phyloP scores from a whole-genome alignment of 2,113 vertebrate species.

The Microcebus jonahi region DNA sequence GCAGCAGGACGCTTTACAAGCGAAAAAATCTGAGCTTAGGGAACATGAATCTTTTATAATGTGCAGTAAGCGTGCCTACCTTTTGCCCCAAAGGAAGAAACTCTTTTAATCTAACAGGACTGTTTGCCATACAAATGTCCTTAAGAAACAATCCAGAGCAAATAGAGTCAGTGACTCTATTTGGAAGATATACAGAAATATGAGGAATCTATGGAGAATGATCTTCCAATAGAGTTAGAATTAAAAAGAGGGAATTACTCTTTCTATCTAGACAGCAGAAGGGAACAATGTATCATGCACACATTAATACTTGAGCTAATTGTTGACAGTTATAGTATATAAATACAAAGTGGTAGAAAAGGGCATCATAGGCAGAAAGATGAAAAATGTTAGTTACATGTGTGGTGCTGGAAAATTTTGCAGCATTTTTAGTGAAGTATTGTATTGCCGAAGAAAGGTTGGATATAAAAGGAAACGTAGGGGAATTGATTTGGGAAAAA shows the following conservation, averaged over 20 bases:
- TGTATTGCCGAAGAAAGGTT: not conserved
- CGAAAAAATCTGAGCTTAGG: not conserved
- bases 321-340: not conserved
- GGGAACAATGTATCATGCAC: not conserved
- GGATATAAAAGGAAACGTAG: not conserved
- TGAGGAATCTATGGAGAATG: not conserved
- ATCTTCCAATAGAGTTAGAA: not conserved
- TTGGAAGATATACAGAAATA: not conserved
- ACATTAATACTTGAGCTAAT: not conserved
- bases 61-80: not conserved
- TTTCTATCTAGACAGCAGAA: not conserved
- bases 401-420: not conserved
- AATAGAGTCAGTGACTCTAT: not conserved
- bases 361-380: not conserved
- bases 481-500: not conserved
- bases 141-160: not conserved
- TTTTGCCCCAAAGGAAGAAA: not conserved
- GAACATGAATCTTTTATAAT: not conserved
- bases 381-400: not conserved
- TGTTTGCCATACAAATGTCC: not conserved
- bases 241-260: not conserved
- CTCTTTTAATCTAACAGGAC: not conserved
- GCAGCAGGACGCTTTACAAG: not conserved
- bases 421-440: not conserved
- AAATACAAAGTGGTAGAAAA: not conserved